phyloP scores from a whole-genome alignment of 2,113 vertebrate species.

The Platichthys flesus region DNA sequence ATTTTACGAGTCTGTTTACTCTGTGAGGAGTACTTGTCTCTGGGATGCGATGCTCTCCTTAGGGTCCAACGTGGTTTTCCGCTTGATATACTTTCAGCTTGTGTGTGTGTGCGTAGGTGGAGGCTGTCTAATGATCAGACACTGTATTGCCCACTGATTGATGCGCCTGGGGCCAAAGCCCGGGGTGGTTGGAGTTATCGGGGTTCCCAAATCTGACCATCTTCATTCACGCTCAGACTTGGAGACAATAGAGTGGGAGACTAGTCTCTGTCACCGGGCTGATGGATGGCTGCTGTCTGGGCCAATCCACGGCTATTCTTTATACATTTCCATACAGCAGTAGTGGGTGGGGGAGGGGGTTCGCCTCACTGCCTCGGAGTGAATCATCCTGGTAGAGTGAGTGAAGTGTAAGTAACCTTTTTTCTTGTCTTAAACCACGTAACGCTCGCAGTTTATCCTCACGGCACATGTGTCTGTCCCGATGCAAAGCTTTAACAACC shows the following conservation, averaged over 20 bases:
- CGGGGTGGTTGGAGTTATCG: constrained; percentile 40
- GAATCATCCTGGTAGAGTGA: constrained; percentile 15
- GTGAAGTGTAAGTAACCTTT: constrained; percentile 35
- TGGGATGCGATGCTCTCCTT: constrained; percentile 56
- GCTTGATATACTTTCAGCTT: constrained; percentile 56
- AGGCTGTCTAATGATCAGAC: constrained; percentile 59
- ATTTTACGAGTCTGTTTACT: constrained; percentile 88
- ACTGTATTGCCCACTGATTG: constrained; percentile 53
- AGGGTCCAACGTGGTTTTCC: constrained; percentile 33
- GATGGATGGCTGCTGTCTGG: constrained; percentile 67
- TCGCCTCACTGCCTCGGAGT: constrained; percentile 8
- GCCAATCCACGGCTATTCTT: constrained; percentile 59
- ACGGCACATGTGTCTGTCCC: constrained; percentile 53
- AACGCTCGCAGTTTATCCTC: constrained; percentile 38
- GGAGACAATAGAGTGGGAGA: constrained; percentile 53
- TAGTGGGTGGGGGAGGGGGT: constrained; percentile 10
- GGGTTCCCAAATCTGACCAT: constrained; percentile 58
- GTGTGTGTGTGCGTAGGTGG: constrained; percentile 16
- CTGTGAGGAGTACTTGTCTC: constrained; percentile 65
- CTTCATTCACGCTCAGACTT: constrained; percentile 50
- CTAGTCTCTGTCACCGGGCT: constrained; percentile 50
- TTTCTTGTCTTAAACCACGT: constrained; percentile 38
- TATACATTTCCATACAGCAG: constrained; percentile 60
- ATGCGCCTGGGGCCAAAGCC: constrained; percentile 45
- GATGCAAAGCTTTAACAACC: constrained; percentile 25